Evolutionary conservation across 2,797 vertebrate genomes (phyloP), one percentile per base, ranked within the genome.

Genomic region (Cynodonichthys magdalenae): DNA sequence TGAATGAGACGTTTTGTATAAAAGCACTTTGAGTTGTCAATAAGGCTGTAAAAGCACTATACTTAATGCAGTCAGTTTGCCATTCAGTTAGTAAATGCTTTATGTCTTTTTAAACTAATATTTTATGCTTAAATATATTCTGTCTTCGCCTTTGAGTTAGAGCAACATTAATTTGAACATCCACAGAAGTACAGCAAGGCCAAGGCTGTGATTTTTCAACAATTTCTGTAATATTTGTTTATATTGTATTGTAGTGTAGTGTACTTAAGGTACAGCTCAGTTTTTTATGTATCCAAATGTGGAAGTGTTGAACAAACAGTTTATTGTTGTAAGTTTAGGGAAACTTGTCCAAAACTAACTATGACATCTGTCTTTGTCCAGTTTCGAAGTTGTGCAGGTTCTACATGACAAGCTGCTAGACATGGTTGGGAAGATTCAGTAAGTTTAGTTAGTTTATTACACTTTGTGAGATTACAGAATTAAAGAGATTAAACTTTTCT

Each of bases 351-450:
- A 51, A 6, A 68, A 63, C 14, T 18, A 51, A 11, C 17, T 70
- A 60, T 60, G 41, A 36, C 82, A 46, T 69, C 11, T 66, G 4
- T 81, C n/a, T 72, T 17, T 79, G n/a, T 67, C 66, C 62, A 96
- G 95, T 92, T 97, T 96, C 89, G 94, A 96, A 86, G 95, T 95
- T 80, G 92, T 96, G 75, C 92, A 94, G 84, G 90, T 84, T 78
- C 92, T 96, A 65, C 94, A 95, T 42, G 93, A 94, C 78, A 94
- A 95, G 84, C 90, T 97, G 69, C 89, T 94, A 0, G 91, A 96
- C 89, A 93, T 94, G 89, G 77, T 93, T 70, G 95, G 96, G 59
- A 95, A 94, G 86, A 94, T 94, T 34, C 80, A 92, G 95, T 95
- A 91, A 93, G 94, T 93, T 54, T 41, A 18, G 1, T 56, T 31